These are phyloP conservation scores for Megalonaias nervosa DNA, from an alignment of 1,140 invertebrate species.

Conservation along the genomic window DNA sequence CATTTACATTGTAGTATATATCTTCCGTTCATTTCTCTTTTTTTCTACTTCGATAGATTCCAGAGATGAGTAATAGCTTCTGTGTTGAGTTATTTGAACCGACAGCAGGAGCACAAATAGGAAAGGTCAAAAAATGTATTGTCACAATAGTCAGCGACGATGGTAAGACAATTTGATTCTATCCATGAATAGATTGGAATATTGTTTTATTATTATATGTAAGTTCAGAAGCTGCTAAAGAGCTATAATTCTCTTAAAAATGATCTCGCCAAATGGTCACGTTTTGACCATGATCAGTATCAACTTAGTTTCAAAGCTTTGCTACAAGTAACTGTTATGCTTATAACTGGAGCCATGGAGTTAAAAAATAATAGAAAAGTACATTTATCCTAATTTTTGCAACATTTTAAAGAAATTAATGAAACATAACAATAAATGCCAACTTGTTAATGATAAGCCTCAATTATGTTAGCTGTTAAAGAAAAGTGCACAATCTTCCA, in stretches of 20 bases:
- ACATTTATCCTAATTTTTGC: no score
- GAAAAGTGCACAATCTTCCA: no score
- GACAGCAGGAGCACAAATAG: constrained; percentile 76
- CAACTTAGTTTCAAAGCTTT: neutral
- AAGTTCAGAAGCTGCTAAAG: neutral
- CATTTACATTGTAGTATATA: neutral
- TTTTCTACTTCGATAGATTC: constrained; percentile 55
- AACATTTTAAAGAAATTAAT: no score
- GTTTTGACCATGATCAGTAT: neutral
- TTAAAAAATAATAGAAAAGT: no score
- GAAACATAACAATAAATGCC: no score
- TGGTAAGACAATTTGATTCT: constrained; percentile 69
- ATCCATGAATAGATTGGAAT: neutral
- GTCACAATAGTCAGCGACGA: constrained; percentile 81
- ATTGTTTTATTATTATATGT: neutral
- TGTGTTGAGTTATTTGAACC: constrained; percentile 76
- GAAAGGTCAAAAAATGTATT: constrained; percentile 75
- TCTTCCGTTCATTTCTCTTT: neutral
- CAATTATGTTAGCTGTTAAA: no score
- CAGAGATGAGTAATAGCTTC: constrained; percentile 80
- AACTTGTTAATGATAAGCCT: no score
- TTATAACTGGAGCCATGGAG: neutral
- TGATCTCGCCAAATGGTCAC: neutral
- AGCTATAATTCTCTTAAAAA: neutral
- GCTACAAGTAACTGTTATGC: neutral